Evolutionary conservation across 2,888 invertebrate genomes (phyloP), one percentile per base, ranked within the genome.

Genomic region (Harmothoe impar): DNA sequence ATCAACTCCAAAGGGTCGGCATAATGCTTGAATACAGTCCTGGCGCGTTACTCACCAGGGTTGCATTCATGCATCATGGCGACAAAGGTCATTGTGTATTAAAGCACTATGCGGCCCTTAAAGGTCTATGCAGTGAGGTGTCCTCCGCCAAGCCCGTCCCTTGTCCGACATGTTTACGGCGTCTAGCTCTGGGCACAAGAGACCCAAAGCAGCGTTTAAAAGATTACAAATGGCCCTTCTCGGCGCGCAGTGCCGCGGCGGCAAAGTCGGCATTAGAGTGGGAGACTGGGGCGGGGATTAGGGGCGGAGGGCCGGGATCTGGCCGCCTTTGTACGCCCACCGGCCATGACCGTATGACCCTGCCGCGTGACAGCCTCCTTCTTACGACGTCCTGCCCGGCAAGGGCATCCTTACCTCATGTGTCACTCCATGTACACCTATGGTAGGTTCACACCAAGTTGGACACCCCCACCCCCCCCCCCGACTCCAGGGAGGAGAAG

Each of bases 201-300:
- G 62, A 5, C 62, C 0, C n/a, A 62, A 62, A 62, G 62, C 62
- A 62, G 62, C 62, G 62, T 62, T 62, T 12, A 62, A 62, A 62
- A 62, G 20, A 62, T 62, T 62, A 72, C 72, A 72, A 25, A 72
- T 25, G 25, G 72, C 72, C 72, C 72, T 29, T 23, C 72, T 29
- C 29, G 29, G 72, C 72, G 29, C 29, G 72, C 72, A 0, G n/a
- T 15, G 29, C 72, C 3, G 72, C 62, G 62, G 62, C 62, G n/a
- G 62, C 20, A 62, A 62, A 62, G 62, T 62, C 62, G 62, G 62
- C 62, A 62, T 62, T 62, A 62, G 62, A n/a, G 62, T 20, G 7
- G 62, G 62, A n/a, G 23, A 62, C 62, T n/a, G 62, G 20, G 62
- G 20, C 62, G 0, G 62, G 62, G 62, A 62, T 62, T 62, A 62